Conservation (phyloP, 2,888 invertebrate genomes). For the Shargacucullia verbasci region DNA sequence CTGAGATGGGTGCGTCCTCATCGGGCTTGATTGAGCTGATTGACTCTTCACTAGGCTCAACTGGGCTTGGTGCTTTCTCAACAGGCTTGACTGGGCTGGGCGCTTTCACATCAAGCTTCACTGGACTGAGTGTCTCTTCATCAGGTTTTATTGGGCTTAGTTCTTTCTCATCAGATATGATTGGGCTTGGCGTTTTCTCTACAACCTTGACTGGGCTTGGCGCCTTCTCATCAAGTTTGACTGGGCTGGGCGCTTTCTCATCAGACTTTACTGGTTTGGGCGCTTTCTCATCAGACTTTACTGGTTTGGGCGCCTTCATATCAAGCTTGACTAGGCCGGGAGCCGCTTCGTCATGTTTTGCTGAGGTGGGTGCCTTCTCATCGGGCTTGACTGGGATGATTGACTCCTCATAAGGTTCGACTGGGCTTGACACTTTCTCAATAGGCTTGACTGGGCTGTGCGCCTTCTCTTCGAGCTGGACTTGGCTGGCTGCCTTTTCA, state of each 20-base stretch:
- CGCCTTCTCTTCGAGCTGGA: too few relatives aligned
- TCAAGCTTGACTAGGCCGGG: neutral
- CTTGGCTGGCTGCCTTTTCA: conserved; percentile 15
- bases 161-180: conserved; percentile 14
- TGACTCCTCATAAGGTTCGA: neutral
- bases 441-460: neutral
- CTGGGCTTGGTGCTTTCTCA: conserved; percentile 24
- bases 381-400: neutral
- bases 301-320: neutral
- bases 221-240: neutral
- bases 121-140: conserved; percentile 29
- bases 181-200: neutral
- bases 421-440: neutral
- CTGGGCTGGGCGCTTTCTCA: neutral
- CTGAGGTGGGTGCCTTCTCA: neutral
- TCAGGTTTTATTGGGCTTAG: conserved; percentile 8
- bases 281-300: neutral
- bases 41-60: neutral
- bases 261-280: neutral
- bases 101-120: conserved; percentile 6
- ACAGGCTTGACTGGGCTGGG: conserved; percentile 20
- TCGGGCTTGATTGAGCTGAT: conserved; percentile 23
- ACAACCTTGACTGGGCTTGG: neutral
- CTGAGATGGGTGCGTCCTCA: conserved; percentile 25
- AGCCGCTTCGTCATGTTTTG: conserved; percentile 18